These are phyloP conservation scores for Heterodera schachtii DNA, from an alignment of 1,140 invertebrate species.

Conservation along the genomic window DNA sequence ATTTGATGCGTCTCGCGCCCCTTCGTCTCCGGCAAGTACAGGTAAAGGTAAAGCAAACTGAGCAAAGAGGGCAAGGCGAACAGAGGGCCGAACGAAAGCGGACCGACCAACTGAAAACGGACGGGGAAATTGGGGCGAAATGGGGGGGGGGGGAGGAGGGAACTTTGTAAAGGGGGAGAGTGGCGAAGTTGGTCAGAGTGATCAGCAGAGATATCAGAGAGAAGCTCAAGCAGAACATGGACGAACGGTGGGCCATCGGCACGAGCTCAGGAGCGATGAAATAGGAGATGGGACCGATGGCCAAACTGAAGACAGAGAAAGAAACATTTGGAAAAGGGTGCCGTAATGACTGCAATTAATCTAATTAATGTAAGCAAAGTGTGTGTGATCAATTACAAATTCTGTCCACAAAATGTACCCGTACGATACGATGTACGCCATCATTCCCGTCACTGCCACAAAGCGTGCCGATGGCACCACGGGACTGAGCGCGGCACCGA, in stretches of 20 bases:
- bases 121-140: background rate
- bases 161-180: constrained; percentile 53
- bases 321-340: background rate
- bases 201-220: constrained; percentile 56
- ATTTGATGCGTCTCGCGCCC: constrained; percentile 54
- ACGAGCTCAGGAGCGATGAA: constrained; percentile 60
- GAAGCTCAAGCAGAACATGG: constrained; percentile 62
- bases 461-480: constrained; percentile 38
- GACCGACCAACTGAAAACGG: constrained; percentile 53
- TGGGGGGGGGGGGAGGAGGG: no score
- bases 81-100: constrained; percentile 52
- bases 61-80: constrained; percentile 54
- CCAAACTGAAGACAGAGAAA: constrained; percentile 45
- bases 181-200: constrained; percentile 58
- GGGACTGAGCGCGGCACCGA: constrained; percentile 37
- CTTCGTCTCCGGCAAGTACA: constrained; percentile 54
- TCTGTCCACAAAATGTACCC: constrained; percentile 22
- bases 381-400: no score
- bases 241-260: constrained; percentile 55
- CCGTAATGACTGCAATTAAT: background rate
- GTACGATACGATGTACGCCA: constrained; percentile 48
- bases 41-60: constrained; percentile 45
- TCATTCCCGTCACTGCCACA: constrained; percentile 44
- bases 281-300: constrained; percentile 61
- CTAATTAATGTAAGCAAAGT: no score